A percentile compares a stretch with the other conserved stretches of the same genome.
phyloP scores from a whole-genome alignment of 2,113 vertebrate genomes.

The Solea senegalensis region DNA sequence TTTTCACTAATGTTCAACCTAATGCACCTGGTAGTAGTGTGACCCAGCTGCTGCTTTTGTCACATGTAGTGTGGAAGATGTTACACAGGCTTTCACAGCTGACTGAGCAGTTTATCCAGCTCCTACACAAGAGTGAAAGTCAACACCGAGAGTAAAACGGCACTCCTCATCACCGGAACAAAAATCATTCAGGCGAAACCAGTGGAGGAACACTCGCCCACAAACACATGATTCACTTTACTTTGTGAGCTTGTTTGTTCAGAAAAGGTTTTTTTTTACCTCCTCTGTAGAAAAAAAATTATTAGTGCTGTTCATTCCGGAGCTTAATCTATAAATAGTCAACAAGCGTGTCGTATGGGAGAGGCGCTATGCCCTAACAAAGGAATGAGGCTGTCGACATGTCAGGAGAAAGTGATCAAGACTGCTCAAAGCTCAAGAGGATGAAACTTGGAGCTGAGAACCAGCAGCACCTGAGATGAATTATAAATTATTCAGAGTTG shows the following conservation, averaged over 20 bases:
- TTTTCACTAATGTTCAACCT: conserved; percentile 43
- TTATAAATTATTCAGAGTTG: conserved; percentile 16
- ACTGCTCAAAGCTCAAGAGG: not conserved
- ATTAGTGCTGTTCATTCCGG: conserved; percentile 53
- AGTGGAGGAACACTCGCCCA: conserved; percentile 48
- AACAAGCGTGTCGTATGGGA: conserved; percentile 50
- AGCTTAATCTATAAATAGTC: conserved; percentile 55
- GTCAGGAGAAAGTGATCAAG: conserved; percentile 42
- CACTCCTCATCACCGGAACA: conserved; percentile 46
- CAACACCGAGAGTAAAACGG: conserved; percentile 40
- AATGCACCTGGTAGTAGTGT: conserved; percentile 16
- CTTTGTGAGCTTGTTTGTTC: conserved; percentile 60
- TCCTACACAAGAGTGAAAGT: conserved; percentile 38
- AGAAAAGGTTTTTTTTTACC: conserved; percentile 25
- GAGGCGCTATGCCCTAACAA: conserved; percentile 11
- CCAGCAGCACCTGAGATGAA: conserved; percentile 29
- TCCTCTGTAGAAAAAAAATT: conserved; percentile 36
- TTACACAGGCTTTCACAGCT: conserved; percentile 61
- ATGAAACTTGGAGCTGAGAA: not conserved
- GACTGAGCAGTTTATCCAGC: conserved; percentile 55
- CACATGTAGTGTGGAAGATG: conserved; percentile 49
- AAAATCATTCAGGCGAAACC: conserved; percentile 62
- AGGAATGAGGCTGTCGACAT: conserved; percentile 5
- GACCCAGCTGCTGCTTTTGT: conserved; percentile 15
- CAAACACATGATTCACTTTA: conserved; percentile 69